Evolutionary conservation across 2,888 invertebrate genomes (phyloP), one percentile per base, ranked within the genome.

Genomic region (Tillus elongatus): DNA sequence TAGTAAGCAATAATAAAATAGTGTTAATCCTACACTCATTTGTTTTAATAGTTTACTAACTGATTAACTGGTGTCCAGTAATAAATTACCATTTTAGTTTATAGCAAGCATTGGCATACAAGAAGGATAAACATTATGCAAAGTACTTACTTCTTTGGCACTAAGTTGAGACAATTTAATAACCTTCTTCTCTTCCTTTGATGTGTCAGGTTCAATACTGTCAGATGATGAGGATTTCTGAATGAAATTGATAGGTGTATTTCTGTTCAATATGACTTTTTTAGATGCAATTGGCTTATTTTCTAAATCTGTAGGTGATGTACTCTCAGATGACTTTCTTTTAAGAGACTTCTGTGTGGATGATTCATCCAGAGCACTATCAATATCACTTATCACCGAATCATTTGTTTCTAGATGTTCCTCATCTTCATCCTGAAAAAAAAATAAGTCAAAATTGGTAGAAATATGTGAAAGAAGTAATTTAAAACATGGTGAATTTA

Each of bases 151-250:
- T 61, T 79, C 79, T 58, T 77, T 72, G 9, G 68, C 62, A 36
- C 70, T 69, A 13, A 79, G 49, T 38, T 73, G 67, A 2, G 73
- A 71, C 3, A 78, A 51, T 60, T 79, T 79, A 14, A 76, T 68
- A 15, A 75, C 61, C 54, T 73, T 74, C 48, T 66, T 70, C 24
- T 69, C 68, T 4, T 46, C 43, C n/a, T 19, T 55, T 52, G 31
- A 35, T 52, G 46, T 43, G 15, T 24, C 27, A 30, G 13, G 51
- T 68, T 41, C n/a, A 19, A 8, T n/a, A 8, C 6, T 8, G 24
- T n/a, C n/a, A 6, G 6, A 6, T 19, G 24, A 8, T n/a, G 24
- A 19, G n/a, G 6, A 8, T 19, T n/a, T 19, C n/a, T 19, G 24
- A 6, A n/a, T 19, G 6, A n/a, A 19, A 19, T n/a, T 19, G 24